phyloP scores from a whole-genome alignment of 2,113 vertebrate species.

The Sciurus niger region DNA sequence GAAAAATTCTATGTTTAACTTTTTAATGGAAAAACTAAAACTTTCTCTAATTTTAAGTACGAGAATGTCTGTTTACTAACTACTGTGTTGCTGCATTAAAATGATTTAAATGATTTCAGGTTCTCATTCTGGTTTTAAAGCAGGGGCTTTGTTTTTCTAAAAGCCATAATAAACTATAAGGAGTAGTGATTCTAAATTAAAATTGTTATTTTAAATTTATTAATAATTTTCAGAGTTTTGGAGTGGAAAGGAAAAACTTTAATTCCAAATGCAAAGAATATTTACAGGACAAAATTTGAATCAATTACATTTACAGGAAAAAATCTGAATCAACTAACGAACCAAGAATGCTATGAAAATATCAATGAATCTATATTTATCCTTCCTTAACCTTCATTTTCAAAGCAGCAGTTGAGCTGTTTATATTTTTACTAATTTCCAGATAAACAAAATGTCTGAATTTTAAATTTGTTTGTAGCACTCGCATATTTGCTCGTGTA shows the following conservation, averaged over 20 bases:
- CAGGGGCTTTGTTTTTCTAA: slow-evolving; percentile 44
- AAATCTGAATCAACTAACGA: neutral
- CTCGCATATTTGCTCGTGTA: neutral
- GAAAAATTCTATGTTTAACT: slow-evolving; percentile 59
- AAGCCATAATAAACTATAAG: slow-evolving; percentile 60
- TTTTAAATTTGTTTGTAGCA: slow-evolving; percentile 71
- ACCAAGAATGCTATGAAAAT: slow-evolving; percentile 71
- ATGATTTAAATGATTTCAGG: slow-evolving; percentile 57
- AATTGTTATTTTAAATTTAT: slow-evolving; percentile 38
- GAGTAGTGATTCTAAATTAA: slow-evolving; percentile 67
- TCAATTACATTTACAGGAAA: slow-evolving; percentile 39
- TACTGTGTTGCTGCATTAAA: slow-evolving; percentile 54
- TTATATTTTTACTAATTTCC: slow-evolving; percentile 78
- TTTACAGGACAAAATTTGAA: slow-evolving; percentile 47
- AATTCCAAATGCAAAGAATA: slow-evolving; percentile 48
- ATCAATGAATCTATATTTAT: slow-evolving; percentile 58
- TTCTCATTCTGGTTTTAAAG: slow-evolving; percentile 71
- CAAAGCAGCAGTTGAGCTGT: slow-evolving; percentile 68
- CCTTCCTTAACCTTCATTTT: slow-evolving; percentile 71
- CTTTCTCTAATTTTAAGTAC: slow-evolving; percentile 70
- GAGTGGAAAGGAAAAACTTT: slow-evolving; percentile 39
- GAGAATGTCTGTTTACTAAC: slow-evolving; percentile 76
- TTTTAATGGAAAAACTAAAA: slow-evolving; percentile 72
- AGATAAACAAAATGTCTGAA: slow-evolving; percentile 70
- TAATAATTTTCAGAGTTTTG: slow-evolving; percentile 56